Percentiles rank a stretch among this genome's conserved stretches.
phyloP scores from a whole-genome alignment of 2,797 vertebrate genomes.

The Cuculus canorus region DNA sequence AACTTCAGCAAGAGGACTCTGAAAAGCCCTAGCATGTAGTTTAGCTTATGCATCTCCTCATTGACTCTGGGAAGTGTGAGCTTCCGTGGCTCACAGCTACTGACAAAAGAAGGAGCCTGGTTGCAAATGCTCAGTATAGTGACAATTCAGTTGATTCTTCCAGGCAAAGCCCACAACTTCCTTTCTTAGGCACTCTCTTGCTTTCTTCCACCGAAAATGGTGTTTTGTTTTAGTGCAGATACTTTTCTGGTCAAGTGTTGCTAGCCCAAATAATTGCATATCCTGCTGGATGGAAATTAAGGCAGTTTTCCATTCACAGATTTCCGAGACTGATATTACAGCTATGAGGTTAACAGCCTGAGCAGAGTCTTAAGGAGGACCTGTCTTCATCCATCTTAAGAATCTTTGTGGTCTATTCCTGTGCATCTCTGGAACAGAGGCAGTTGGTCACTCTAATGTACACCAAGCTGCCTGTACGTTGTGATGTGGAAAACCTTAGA shows the following conservation, averaged over 20 bases:
- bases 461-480: background rate
- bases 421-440: background rate
- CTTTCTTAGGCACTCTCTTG: background rate
- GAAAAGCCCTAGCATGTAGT: background rate
- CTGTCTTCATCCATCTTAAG: background rate
- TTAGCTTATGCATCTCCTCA: rapidly evolving
- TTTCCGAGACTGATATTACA: background rate
- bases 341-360: background rate
- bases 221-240: background rate
- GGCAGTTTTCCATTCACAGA: background rate
- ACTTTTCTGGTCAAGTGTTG: background rate
- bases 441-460: background rate
- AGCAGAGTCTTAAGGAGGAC: background rate
- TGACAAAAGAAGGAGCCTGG: background rate
- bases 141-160: background rate
- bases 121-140: background rate
- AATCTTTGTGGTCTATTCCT: background rate
- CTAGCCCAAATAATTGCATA: background rate
- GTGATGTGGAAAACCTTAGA: background rate
- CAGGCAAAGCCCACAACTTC: background rate
- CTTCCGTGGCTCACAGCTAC: background rate
- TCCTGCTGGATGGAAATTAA: background rate
- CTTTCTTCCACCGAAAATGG: background rate
- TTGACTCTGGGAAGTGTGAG: background rate
- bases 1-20: background rate